Evolutionary conservation across 1,140 invertebrate genomes (phyloP).

Genomic region (Drosophila novamexicana): DNA sequence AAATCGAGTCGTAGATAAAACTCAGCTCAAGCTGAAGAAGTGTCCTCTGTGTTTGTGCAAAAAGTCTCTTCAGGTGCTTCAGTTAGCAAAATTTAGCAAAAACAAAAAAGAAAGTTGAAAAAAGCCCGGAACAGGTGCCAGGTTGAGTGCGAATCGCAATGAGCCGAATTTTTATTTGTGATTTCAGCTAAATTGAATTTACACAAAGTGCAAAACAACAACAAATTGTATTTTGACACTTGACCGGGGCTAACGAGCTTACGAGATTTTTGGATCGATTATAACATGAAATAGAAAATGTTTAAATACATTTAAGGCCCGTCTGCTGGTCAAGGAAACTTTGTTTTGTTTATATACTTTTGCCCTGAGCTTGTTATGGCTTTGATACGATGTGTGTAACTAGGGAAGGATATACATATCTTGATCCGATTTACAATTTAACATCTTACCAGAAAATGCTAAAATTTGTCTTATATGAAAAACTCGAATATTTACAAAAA

Average conservation of each 20-base stretch:
- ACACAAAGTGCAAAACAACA: background rate
- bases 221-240: background rate
- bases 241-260: too few species aligned
- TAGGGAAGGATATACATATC: too few species aligned
- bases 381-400: too few species aligned
- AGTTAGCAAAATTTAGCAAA: constrained; percentile 26
- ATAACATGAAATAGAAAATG: too few species aligned
- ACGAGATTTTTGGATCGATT: background rate
- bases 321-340: too few species aligned
- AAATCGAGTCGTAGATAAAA: constrained; percentile 74
- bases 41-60: constrained; percentile 65
- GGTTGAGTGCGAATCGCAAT: constrained; percentile 6
- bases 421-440: too few species aligned
- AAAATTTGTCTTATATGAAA: too few species aligned
- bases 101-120: background rate
- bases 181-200: constrained; percentile 27
- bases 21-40: constrained; percentile 59
- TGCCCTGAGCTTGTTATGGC: too few species aligned
- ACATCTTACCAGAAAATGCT: too few species aligned
- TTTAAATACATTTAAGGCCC: too few species aligned
- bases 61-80: constrained; percentile 38
- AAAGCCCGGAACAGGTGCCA: background rate
- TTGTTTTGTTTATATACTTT: too few species aligned
- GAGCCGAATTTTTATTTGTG: constrained; percentile 3
- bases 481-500: too few species aligned